Conservation (phyloP, 2,797 vertebrate species). For the Sebastes nivosus region DNA sequence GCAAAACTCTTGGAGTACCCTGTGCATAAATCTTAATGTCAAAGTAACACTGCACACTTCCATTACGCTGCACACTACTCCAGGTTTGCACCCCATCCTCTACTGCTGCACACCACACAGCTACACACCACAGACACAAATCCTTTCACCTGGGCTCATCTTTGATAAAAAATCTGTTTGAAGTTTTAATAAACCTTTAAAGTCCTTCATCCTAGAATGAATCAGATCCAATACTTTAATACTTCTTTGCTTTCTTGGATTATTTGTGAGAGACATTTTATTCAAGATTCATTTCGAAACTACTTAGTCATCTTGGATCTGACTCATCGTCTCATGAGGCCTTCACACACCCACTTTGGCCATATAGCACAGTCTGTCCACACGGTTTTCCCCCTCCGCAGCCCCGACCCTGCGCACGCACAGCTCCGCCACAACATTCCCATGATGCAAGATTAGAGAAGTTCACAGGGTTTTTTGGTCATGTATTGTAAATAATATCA, state of each 20-base stretch:
- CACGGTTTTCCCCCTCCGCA: conserved; percentile 10
- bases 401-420: not conserved
- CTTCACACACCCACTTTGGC: conserved; percentile 12
- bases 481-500: conserved; percentile 73
- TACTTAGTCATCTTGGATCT: conserved; percentile 39
- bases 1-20: not conserved
- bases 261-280: not conserved
- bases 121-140: not conserved
- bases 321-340: conserved; percentile 57
- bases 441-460: conserved; percentile 74
- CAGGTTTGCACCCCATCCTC: conserved; percentile 24
- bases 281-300: not conserved
- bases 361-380: not conserved
- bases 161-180: conserved; percentile 6
- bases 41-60: not conserved
- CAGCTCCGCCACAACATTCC: conserved; percentile 37
- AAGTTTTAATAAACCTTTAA: not conserved
- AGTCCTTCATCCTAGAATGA: not conserved
- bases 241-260: not conserved
- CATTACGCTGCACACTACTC: conserved; percentile 17
- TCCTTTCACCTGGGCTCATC: not conserved
- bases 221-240: not conserved
- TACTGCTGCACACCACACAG: conserved; percentile 18
- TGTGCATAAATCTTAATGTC: conserved; percentile 23
- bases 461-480: conserved; percentile 48